Evolutionary conservation across 1,140 invertebrate species (phyloP).

Genomic region (Papilio machaon): DNA sequence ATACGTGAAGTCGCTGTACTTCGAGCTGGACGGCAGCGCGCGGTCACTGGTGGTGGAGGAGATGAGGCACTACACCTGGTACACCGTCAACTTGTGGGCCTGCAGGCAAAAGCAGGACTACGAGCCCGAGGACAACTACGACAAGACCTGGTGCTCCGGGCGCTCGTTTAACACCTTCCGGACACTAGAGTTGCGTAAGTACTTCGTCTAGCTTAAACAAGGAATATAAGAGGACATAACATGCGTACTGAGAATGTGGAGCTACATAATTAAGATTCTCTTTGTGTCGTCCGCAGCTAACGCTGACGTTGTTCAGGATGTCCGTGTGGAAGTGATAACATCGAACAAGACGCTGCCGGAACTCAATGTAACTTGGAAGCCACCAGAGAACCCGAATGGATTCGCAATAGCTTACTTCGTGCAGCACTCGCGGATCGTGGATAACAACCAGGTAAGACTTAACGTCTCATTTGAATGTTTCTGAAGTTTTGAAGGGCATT

Average conservation of each 20-base stretch:
- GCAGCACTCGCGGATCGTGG: conserved; percentile 85
- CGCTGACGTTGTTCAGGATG: conserved; percentile 83
- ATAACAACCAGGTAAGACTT: conserved; percentile 55
- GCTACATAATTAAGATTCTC: background rate
- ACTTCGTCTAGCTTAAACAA: background rate
- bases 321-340: conserved; percentile 72
- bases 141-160: conserved; percentile 71
- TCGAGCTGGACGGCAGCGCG: conserved; percentile 60
- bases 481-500: background rate
- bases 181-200: conserved; percentile 62
- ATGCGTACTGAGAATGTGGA: too few species aligned
- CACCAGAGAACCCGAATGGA: conserved; percentile 92
- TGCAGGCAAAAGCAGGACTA: conserved; percentile 83
- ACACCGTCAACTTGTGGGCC: conserved; percentile 87
- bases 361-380: conserved; percentile 88
- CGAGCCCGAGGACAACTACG: conserved; percentile 54
- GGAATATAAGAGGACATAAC: too few species aligned
- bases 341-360: conserved; percentile 77
- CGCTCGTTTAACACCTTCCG: conserved; percentile 68
- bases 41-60: conserved; percentile 83
- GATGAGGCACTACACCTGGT: conserved; percentile 88
- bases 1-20: conserved; percentile 68
- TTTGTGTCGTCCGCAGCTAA: conserved; percentile 68
- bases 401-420: conserved; percentile 92
- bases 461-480: too few species aligned